phyloP scores from a whole-genome alignment of 1,140 invertebrate genomes.

The Thaumetopoea pityocampa region DNA sequence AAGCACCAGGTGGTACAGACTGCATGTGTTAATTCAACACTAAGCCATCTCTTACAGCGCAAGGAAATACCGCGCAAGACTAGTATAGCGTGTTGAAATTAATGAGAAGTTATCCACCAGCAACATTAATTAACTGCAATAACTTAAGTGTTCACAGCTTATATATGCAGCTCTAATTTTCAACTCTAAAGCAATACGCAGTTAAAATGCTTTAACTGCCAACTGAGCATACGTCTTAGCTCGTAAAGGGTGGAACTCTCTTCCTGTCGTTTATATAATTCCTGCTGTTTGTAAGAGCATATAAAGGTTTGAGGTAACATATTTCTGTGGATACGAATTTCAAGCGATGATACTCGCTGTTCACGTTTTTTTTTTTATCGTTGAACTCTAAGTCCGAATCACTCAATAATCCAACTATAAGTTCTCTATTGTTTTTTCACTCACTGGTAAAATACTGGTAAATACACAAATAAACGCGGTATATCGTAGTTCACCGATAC shows the following conservation, averaged over 20 bases:
- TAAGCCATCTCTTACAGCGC: slow-evolving; percentile 28
- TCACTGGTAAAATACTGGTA: no score
- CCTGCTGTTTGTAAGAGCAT: slow-evolving; percentile 21
- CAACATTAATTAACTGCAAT: slow-evolving; percentile 49
- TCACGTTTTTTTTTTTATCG: no score
- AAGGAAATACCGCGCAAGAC: slow-evolving; percentile 37
- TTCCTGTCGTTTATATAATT: slow-evolving; percentile 38
- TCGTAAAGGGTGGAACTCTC: slow-evolving; percentile 45
- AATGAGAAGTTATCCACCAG: slow-evolving; percentile 54
- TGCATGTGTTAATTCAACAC: slow-evolving; percentile 41
- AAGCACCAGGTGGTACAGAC: slow-evolving; percentile 22
- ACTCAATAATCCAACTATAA: no score
- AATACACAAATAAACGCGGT: no score
- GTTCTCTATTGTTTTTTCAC: no score
- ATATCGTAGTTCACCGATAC: no score
- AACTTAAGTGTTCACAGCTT: slow-evolving; percentile 26
- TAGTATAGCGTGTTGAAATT: slow-evolving; percentile 45
- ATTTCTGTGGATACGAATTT: no score
- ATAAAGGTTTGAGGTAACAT: no score
- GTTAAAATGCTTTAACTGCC: slow-evolving; percentile 50
- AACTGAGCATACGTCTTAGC: slow-evolving; percentile 45
- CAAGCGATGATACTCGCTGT: no score
- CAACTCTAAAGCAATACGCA: slow-evolving; percentile 42
- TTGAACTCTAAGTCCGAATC: no score
- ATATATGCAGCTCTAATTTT: slow-evolving; percentile 44